phyloP scores from a whole-genome alignment of 2,888 invertebrate genomes.

The Andrena camellia region DNA sequence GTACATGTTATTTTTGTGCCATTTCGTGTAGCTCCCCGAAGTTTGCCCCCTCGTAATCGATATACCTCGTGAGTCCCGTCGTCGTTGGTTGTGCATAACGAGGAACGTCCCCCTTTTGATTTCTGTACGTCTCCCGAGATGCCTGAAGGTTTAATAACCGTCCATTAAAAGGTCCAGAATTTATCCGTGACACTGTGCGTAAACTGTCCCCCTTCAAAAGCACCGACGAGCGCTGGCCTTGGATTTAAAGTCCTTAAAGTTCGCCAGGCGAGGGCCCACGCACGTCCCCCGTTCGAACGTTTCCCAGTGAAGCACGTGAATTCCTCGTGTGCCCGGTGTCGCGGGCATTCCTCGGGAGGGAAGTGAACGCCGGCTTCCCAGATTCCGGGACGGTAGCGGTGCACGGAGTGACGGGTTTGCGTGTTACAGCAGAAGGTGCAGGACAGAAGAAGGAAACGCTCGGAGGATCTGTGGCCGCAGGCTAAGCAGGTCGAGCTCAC shows the following conservation, averaged over 20 bases:
- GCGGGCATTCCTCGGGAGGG: conserved; percentile 16
- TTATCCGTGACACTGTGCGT: conserved; percentile 9
- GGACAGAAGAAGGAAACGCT: conserved; percentile 78
- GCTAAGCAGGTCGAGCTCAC: conserved; percentile 91
- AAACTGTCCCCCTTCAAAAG: background rate
- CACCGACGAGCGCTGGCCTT: background rate
- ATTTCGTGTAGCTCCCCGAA: background rate
- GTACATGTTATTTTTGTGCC: conserved; percentile 39
- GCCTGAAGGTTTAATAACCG: conserved; percentile 4
- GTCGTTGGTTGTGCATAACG: background rate
- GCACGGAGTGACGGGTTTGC: background rate
- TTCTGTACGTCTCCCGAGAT: conserved; percentile 1
- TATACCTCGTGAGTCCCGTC: background rate
- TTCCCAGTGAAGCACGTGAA: conserved; percentile 16
- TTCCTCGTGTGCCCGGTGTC: conserved; percentile 39
- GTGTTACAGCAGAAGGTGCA: conserved; percentile 75
- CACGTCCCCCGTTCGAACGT: background rate
- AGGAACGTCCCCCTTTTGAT: background rate
- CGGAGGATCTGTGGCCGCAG: conserved; percentile 86
- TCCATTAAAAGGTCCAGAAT: conserved; percentile 16
- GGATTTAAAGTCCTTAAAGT: conserved; percentile 1
- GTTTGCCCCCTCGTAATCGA: conserved; percentile 1
- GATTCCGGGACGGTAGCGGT: background rate
- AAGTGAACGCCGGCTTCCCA: background rate
- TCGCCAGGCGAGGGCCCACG: conserved; percentile 26